Conservation (phyloP, 2,797 vertebrate genomes). For the Siniperca obscura region DNA sequence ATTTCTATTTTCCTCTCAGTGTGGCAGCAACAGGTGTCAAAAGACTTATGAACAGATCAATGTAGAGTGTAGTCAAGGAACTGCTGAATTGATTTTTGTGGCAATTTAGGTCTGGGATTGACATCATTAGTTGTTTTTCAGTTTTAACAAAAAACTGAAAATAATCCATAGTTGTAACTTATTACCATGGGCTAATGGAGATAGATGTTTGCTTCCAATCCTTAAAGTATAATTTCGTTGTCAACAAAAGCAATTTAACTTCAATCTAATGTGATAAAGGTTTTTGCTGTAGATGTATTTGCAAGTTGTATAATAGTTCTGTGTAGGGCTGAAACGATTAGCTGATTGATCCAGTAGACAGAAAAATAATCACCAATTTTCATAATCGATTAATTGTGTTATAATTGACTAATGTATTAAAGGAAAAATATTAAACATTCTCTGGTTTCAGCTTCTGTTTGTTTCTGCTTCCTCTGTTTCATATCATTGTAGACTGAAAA, state of each 20-base stretch:
- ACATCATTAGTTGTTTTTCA: conserved; percentile 6
- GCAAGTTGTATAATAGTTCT: not conserved
- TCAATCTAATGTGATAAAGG: not conserved
- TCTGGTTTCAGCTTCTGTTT: conserved; percentile 8
- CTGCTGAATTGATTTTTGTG: not conserved
- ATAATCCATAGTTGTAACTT: not conserved
- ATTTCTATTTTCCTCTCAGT: conserved; percentile 5
- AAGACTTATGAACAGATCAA: not conserved
- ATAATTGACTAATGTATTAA: not conserved
- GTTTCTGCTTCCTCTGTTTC: not conserved
- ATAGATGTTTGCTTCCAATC: not conserved
- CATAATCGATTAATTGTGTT: not conserved
- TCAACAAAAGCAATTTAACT: not conserved
- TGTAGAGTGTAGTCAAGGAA: not conserved
- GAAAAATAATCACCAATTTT: not conserved
- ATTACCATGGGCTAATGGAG: not conserved
- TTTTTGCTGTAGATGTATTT: conserved; percentile 12
- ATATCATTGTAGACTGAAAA: not conserved
- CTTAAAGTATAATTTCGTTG: not conserved
- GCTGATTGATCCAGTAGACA: not conserved
- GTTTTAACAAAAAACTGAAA: not conserved
- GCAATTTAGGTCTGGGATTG: not conserved
- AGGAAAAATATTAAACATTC: not conserved
- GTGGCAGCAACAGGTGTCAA: conserved; percentile 14
- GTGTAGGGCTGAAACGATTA: not conserved